These are phyloP conservation scores for Vidua macroura DNA, from an alignment of 2,113 vertebrate genomes.

Conservation along the genomic window DNA sequence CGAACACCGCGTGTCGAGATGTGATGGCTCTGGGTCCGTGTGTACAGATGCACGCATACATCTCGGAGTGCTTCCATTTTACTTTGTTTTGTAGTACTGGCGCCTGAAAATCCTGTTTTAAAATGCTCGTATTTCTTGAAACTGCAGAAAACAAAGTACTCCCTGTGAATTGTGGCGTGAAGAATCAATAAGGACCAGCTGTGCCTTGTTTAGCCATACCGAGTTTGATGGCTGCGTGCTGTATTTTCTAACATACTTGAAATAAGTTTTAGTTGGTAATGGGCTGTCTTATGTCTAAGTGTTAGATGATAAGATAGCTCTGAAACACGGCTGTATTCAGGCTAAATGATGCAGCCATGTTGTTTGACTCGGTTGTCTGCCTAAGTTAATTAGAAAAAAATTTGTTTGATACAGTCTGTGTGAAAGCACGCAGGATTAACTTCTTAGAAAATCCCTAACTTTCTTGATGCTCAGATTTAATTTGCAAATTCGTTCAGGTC, in stretches of 20 bases:
- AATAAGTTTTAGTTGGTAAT: background rate
- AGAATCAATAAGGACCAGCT: background rate
- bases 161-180: background rate
- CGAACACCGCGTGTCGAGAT: background rate
- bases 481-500: background rate
- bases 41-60: accelerated
- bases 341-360: conserved; percentile 38
- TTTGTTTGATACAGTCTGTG: background rate
- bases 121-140: background rate
- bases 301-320: background rate
- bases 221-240: background rate
- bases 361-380: background rate
- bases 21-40: accelerated
- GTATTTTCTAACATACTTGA: background rate
- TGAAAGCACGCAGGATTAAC: background rate
- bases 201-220: background rate
- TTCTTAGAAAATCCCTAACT: background rate
- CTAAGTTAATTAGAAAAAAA: background rate
- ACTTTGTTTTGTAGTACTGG: background rate
- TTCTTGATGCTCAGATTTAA: background rate
- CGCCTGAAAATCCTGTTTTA: background rate
- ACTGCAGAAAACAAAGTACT: background rate
- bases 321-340: background rate
- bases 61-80: background rate
- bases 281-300: background rate